Percentiles rank a stretch among this genome's conserved stretches.
These are phyloP conservation scores for Gryllus bimaculatus DNA, from an alignment of 1,140 invertebrate genomes.

Conservation along the genomic window DNA sequence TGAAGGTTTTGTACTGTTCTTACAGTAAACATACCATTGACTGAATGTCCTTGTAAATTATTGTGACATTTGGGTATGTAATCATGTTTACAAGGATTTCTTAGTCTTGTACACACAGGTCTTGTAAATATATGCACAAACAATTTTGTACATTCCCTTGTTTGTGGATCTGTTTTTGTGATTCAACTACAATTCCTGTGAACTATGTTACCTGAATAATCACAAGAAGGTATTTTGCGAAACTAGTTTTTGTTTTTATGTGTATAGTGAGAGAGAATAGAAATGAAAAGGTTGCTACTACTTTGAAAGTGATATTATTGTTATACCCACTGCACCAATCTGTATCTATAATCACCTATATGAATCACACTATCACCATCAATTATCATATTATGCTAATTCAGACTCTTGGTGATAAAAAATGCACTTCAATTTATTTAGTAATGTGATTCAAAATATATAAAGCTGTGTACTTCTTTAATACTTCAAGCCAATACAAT, in stretches of 20 bases:
- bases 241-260: not conserved
- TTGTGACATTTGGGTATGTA: slow-evolving; percentile 14
- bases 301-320: no score
- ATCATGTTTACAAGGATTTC: slow-evolving; percentile 21
- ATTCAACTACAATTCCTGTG: not conserved
- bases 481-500: no score
- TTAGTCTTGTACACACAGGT: slow-evolving; percentile 20
- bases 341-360: no score
- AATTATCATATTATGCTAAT: no score
- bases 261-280: not conserved
- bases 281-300: no score
- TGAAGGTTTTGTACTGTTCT: slow-evolving; percentile 18
- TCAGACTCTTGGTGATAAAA: no score
- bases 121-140: slow-evolving; percentile 23
- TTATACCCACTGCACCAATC: no score
- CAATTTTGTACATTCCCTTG: slow-evolving; percentile 19
- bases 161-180: not conserved
- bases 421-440: no score
- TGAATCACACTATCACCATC: no score
- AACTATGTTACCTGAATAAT: not conserved
- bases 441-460: no score
- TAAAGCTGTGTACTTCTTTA: no score
- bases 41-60: slow-evolving; percentile 10
- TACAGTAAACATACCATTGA: slow-evolving; percentile 19
- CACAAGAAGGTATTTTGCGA: not conserved